phyloP scores from a whole-genome alignment of 1,140 invertebrate species.

The Hyphantria cunea region DNA sequence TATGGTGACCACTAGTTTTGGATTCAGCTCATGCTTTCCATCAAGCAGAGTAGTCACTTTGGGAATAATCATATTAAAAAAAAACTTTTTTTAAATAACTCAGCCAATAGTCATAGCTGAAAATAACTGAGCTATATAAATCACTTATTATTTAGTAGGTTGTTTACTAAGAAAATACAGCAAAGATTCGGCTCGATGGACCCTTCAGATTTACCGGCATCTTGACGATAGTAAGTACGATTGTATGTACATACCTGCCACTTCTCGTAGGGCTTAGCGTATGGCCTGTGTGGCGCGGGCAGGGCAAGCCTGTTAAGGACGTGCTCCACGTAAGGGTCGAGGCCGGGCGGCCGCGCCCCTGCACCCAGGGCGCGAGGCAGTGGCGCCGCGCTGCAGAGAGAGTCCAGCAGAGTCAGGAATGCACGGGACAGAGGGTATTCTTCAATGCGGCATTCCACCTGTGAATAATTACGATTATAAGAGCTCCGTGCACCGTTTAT shows the following conservation, averaged over 20 bases:
- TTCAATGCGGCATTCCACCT: constrained; percentile 94
- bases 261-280: constrained; percentile 89
- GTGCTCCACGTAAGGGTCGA: constrained; percentile 94
- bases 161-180: too few relatives aligned
- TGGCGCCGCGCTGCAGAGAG: constrained; percentile 86
- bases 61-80: too few relatives aligned
- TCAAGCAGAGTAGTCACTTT: too few relatives aligned
- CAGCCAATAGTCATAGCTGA: too few relatives aligned
- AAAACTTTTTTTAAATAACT: too few relatives aligned
- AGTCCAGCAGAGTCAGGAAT: constrained; percentile 89
- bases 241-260: constrained; percentile 68
- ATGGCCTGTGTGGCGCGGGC: constrained; percentile 89
- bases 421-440: constrained; percentile 92
- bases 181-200: too few relatives aligned
- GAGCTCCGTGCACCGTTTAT: too few relatives aligned
- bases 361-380: constrained; percentile 91
- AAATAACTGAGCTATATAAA: too few relatives aligned
- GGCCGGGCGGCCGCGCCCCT: constrained; percentile 91
- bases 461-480: constrained; percentile 32
- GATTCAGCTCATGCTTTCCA: too few relatives aligned
- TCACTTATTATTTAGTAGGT: too few relatives aligned
- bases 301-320: constrained; percentile 90
- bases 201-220: too few relatives aligned
- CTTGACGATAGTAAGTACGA: neutral
- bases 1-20: too few relatives aligned